Conservation (phyloP, 2,797 vertebrate species). For the Syndactyla subalaris region DNA sequence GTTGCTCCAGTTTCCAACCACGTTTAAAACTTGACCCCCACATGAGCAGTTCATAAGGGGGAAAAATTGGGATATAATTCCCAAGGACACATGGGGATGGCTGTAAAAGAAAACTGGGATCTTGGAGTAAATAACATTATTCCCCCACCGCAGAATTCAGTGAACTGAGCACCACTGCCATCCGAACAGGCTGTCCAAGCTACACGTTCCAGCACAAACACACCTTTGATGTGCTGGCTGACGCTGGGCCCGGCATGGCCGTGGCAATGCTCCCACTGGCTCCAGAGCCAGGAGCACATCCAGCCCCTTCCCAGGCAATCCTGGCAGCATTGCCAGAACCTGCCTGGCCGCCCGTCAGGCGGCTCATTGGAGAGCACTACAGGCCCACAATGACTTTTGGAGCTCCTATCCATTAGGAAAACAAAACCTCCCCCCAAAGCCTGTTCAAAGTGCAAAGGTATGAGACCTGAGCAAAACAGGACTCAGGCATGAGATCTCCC, state of each 20-base stretch:
- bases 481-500: background rate
- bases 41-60: background rate
- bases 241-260: fast-evolving
- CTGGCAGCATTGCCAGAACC: background rate
- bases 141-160: background rate
- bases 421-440: background rate
- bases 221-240: constrained; percentile 36
- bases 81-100: background rate
- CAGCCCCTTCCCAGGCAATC: no score
- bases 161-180: background rate
- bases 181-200: background rate
- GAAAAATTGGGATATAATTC: background rate
- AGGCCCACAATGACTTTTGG: background rate
- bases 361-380: background rate
- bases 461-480: background rate
- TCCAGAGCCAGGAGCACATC: background rate
- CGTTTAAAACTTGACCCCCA: background rate
- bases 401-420: background rate
- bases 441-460: background rate
- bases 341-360: constrained; percentile 27
- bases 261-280: constrained; percentile 27
- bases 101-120: background rate
- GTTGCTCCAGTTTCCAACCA: background rate
- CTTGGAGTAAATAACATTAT: background rate
- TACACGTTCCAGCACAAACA: constrained; percentile 15